These are phyloP conservation scores for Ophioninae sp. DNA, from an alignment of 2,888 invertebrate species.

Conservation along the genomic window DNA sequence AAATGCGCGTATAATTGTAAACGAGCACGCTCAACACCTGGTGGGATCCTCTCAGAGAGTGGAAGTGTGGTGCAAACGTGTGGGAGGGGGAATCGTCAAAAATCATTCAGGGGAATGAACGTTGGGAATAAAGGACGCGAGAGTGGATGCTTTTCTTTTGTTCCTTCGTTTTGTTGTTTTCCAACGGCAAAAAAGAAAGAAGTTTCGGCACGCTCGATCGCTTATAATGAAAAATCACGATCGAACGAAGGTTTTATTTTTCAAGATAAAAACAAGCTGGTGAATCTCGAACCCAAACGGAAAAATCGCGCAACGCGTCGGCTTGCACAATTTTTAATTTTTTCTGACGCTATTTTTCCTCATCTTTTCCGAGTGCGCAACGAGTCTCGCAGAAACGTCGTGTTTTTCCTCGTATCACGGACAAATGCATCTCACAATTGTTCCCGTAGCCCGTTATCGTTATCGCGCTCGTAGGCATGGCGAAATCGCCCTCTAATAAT, in stretches of 20 bases:
- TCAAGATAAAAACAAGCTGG: not conserved
- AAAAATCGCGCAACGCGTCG: not conserved
- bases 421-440: too few relatives aligned
- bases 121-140: not conserved
- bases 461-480: not conserved
- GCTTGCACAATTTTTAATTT: too few relatives aligned
- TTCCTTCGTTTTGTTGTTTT: not conserved
- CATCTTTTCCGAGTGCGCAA: constrained; percentile 1
- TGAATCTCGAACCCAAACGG: not conserved
- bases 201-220: not conserved
- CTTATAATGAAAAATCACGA: not conserved
- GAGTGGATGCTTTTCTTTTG: not conserved
- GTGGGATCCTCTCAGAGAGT: too few relatives aligned
- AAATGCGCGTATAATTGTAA: not conserved
- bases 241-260: not conserved
- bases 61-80: too few relatives aligned
- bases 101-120: too few relatives aligned
- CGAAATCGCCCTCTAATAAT: not conserved
- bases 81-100: too few relatives aligned
- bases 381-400: not conserved
- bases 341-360: not conserved
- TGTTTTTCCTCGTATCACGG: constrained; percentile 8
- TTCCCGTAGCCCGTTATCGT: not conserved
- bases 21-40: not conserved
- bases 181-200: too few relatives aligned